Evolutionary conservation across 2,113 vertebrate species (phyloP).

Genomic region (Boulengeromyrus knoepffleri): DNA sequence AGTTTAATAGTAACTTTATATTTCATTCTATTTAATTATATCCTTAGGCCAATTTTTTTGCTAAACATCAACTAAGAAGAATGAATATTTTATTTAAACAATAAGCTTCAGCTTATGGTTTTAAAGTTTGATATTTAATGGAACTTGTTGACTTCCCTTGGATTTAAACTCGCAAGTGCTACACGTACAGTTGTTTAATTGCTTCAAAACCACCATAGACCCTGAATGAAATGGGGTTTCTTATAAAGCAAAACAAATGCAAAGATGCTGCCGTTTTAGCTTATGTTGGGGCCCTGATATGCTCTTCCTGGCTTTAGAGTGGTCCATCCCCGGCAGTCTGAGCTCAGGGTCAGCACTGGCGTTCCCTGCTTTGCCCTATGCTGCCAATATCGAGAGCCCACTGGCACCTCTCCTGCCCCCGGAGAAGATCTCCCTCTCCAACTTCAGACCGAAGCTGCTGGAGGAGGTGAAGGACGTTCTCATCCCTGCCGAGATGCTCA

Average conservation of each 20-base stretch:
- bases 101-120: background rate
- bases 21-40: background rate
- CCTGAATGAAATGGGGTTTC: background rate
- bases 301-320: slow-evolving; percentile 26
- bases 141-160: background rate
- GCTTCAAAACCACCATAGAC: background rate
- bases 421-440: slow-evolving; percentile 70
- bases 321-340: slow-evolving; percentile 34
- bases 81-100: background rate
- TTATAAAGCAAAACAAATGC: background rate
- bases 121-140: background rate
- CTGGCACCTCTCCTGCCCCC: slow-evolving; percentile 68
- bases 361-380: slow-evolving; percentile 42
- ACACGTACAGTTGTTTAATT: background rate
- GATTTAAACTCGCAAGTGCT: background rate
- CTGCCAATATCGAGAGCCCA: slow-evolving; percentile 44
- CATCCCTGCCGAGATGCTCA: slow-evolving; percentile 73
- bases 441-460: slow-evolving; percentile 70
- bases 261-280: background rate
- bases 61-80: background rate
- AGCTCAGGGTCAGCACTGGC: slow-evolving; percentile 16
- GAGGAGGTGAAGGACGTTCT: slow-evolving; percentile 92
- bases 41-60: background rate
- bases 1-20: background rate
- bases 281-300: background rate